Percentiles rank a stretch among this genome's conserved stretches.
Evolutionary conservation across 2,888 invertebrate species (phyloP).

Genomic region (Lepidocyrtinus sp.): DNA sequence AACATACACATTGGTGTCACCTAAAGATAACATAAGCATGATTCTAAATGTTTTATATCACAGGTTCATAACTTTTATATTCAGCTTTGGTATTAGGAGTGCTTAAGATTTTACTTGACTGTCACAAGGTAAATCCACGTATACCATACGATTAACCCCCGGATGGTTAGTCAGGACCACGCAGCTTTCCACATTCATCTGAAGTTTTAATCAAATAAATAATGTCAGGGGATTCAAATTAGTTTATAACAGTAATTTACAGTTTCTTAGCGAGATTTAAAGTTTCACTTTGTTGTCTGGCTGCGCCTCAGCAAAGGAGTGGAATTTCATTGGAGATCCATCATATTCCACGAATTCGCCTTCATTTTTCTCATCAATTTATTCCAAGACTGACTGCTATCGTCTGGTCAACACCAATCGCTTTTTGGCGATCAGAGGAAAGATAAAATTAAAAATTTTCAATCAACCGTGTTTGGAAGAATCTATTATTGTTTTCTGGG

Average conservation of each 20-base stretch:
- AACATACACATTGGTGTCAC: constrained; percentile 37
- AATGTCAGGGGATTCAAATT: neutral
- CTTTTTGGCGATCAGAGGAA: neutral
- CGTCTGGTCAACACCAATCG: too few relatives aligned
- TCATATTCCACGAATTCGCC: constrained; percentile 31
- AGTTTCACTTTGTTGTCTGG: constrained; percentile 23
- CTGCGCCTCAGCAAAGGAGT: constrained; percentile 21
- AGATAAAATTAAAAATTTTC: neutral
- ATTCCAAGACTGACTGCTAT: constrained; percentile 19
- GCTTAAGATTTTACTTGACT: neutral
- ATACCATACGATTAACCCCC: neutral
- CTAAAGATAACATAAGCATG: too few relatives aligned
- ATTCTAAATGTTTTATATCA: too few relatives aligned
- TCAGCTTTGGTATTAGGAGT: neutral
- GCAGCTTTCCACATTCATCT: constrained; percentile 30
- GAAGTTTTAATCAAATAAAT: too few relatives aligned
- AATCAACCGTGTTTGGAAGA: neutral
- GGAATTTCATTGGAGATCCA: constrained; percentile 31
- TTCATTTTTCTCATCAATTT: constrained; percentile 27
- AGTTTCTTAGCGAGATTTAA: neutral
- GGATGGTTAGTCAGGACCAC: neutral
- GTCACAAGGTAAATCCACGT: constrained; percentile 24
- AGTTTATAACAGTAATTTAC: neutral
- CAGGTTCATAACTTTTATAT: too few relatives aligned
- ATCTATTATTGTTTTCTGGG: neutral